A percentile compares a stretch with the other conserved stretches of the same genome.
Evolutionary conservation across 2,797 vertebrate genomes (phyloP).

Genomic region (Rousettus madagascariensis): DNA sequence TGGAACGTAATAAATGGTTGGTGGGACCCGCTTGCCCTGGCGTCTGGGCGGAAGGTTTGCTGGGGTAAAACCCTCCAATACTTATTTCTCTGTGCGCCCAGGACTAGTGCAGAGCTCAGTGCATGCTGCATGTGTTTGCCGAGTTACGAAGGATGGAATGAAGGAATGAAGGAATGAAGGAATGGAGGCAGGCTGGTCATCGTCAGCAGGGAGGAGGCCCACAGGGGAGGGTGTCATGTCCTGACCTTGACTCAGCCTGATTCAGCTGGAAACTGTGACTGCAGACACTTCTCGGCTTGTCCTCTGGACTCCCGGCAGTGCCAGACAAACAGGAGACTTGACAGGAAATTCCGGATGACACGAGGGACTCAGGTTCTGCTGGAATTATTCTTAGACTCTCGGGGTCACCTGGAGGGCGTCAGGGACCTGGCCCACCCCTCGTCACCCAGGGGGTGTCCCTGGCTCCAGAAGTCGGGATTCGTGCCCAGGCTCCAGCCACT

Average conservation of each 20-base stretch:
- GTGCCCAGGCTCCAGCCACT: background rate
- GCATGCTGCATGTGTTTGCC: slow-evolving; percentile 39
- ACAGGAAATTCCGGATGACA: background rate
- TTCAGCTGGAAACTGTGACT: slow-evolving; percentile 33
- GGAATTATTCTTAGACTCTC: background rate
- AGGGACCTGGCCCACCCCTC: background rate
- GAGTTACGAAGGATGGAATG: slow-evolving; percentile 18
- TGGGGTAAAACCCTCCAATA: background rate
- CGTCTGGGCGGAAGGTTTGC: background rate
- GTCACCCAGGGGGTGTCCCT: background rate
- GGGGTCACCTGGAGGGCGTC: background rate
- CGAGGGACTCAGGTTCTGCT: background rate
- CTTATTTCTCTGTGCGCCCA: background rate
- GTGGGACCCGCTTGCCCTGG: background rate
- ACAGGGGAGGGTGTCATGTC: background rate
- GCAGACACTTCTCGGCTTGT: background rate
- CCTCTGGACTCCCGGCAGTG: slow-evolving; percentile 13
- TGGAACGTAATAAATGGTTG: background rate
- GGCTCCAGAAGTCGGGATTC: background rate
- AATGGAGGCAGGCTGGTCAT: background rate
- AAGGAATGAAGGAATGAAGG: background rate
- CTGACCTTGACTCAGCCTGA: slow-evolving; percentile 67
- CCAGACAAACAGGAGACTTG: background rate
- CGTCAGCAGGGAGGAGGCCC: slow-evolving; percentile 37
- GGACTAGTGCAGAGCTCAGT: background rate